Evolutionary conservation across 2,113 vertebrate genomes (phyloP).

Genomic region (Aspidoscelis tigris): DNA sequence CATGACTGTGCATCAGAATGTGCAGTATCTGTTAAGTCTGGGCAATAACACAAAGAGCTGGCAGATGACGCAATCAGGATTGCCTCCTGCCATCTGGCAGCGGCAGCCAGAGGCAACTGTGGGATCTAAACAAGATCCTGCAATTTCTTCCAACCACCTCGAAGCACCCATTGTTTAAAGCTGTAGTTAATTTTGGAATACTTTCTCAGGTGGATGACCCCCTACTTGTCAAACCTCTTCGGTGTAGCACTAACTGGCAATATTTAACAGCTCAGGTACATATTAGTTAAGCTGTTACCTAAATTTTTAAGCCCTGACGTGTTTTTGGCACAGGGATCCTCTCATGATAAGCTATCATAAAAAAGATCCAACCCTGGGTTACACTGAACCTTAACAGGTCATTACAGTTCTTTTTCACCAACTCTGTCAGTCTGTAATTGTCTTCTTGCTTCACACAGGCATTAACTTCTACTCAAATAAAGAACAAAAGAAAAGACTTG

Average conservation of each 20-base stretch:
- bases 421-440: not conserved
- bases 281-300: not conserved
- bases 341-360: not conserved
- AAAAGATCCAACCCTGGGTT: not conserved
- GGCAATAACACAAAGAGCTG: too few species aligned
- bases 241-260: constrained; percentile 17
- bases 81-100: too few species aligned
- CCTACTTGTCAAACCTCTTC: not conserved
- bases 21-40: too few species aligned
- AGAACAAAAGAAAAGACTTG: too few species aligned
- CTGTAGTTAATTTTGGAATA: not conserved
- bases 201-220: not conserved
- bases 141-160: too few species aligned
- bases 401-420: not conserved
- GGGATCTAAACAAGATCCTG: too few species aligned
- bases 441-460: not conserved
- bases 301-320: not conserved
- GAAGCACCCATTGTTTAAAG: not conserved
- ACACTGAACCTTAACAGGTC: not conserved
- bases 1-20: too few species aligned
- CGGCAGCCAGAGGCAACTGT: too few species aligned
- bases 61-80: too few species aligned
- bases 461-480: too few species aligned
- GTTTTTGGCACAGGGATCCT: not conserved
- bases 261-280: constrained; percentile 10